Conservation (phyloP, 2,113 vertebrate genomes). For the Riparia riparia region DNA sequence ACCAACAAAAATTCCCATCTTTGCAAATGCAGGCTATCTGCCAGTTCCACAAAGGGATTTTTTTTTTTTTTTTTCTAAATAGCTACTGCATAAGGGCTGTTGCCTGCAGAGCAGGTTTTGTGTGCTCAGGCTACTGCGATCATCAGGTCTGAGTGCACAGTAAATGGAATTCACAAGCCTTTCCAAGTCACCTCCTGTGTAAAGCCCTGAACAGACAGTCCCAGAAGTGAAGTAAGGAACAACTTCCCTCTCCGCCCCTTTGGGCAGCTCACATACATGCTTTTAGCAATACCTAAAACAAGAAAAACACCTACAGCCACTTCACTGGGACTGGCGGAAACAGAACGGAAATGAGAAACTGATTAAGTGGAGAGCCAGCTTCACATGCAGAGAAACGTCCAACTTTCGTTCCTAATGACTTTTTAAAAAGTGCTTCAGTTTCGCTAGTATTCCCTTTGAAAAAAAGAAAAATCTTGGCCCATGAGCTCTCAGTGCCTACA, state of each 20-base stretch:
- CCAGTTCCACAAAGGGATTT: conserved; percentile 9
- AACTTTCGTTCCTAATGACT: conserved; percentile 3
- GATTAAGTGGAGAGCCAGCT: neutral
- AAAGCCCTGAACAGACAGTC: conserved; percentile 52
- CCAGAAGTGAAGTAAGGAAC: conserved; percentile 56
- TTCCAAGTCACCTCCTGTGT: conserved; percentile 66
- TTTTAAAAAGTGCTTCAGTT: neutral
- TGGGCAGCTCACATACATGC: conserved; percentile 1
- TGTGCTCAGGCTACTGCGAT: conserved; percentile 17
- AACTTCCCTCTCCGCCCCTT: conserved; percentile 40
- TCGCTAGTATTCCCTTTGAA: conserved; percentile 15
- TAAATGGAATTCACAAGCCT: conserved; percentile 62
- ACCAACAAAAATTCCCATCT: neutral
- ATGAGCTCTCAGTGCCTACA: neutral
- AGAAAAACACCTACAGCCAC: conserved; percentile 53
- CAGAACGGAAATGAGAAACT: conserved; percentile 28
- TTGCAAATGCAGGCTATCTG: conserved; percentile 26
- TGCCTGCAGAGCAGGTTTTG: conserved; percentile 52
- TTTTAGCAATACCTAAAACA: conserved; percentile 48
- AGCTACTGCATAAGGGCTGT: neutral
- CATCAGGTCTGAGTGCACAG: conserved; percentile 52
- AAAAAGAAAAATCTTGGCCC: conserved; percentile 41
- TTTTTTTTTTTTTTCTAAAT: neutral
- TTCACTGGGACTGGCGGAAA: neutral
- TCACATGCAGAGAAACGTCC: neutral